phyloP scores from a whole-genome alignment of 2,113 vertebrate species.

The Argyrosomus japonicus region DNA sequence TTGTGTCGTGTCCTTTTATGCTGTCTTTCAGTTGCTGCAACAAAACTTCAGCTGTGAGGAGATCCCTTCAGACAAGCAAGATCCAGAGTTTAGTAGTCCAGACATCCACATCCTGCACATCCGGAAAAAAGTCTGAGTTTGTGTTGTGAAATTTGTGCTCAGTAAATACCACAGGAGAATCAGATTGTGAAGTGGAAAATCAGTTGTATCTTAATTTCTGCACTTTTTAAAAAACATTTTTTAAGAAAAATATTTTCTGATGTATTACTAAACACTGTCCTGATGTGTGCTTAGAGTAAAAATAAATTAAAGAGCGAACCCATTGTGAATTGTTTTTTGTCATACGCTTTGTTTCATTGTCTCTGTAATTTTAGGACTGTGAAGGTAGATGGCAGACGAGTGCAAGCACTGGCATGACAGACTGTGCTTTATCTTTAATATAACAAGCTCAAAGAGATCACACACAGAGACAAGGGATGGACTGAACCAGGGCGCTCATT shows the following conservation, averaged over 20 bases:
- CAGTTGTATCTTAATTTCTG: not conserved
- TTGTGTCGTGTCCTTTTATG: slow-evolving; percentile 5
- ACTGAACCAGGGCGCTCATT: not conserved
- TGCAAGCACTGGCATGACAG: not conserved
- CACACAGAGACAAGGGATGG: not conserved
- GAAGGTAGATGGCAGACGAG: slow-evolving; percentile 41
- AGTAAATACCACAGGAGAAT: not conserved
- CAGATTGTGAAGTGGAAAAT: not conserved
- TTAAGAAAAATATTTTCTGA: slow-evolving; percentile 1
- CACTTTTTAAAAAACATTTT: not conserved
- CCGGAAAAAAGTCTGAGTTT: slow-evolving; percentile 61
- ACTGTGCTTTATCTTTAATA: not conserved
- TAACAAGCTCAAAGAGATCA: not conserved
- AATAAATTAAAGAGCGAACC: not conserved
- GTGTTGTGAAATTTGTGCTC: not conserved
- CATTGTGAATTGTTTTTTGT: not conserved
- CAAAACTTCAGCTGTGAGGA: slow-evolving; percentile 89
- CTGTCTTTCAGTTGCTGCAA: slow-evolving; percentile 87
- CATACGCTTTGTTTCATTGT: not conserved
- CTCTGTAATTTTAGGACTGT: slow-evolving; percentile 18
- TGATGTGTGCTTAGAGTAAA: slow-evolving; percentile 2
- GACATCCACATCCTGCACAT: slow-evolving; percentile 94
- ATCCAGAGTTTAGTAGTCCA: slow-evolving; percentile 92
- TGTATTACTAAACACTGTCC: not conserved
- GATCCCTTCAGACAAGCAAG: slow-evolving; percentile 90